Evolutionary conservation across 1,140 invertebrate species (phyloP).

Genomic region (Chelonus insularis): DNA sequence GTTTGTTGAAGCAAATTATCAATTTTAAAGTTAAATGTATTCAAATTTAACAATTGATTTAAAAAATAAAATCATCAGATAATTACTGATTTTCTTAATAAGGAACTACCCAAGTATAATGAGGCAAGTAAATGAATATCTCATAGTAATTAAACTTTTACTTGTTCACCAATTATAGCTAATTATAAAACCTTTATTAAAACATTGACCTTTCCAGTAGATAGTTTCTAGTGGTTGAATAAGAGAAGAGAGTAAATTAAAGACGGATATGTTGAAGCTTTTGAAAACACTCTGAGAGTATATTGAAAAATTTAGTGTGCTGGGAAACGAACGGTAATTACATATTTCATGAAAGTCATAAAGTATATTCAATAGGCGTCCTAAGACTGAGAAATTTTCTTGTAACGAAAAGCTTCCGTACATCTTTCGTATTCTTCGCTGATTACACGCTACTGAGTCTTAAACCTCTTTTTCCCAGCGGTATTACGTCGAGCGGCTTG

Average conservation of each 20-base stretch:
- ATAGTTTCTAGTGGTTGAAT: constrained; percentile 1
- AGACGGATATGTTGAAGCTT: background rate
- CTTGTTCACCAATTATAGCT: background rate
- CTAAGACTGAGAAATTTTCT: too few species aligned
- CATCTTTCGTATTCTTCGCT: background rate
- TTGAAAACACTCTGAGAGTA: constrained; percentile 2
- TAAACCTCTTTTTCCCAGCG: constrained; percentile 14
- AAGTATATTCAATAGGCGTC: constrained; percentile 35
- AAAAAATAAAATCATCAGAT: too few species aligned
- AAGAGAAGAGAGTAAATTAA: background rate
- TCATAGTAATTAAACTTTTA: background rate
- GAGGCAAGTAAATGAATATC: background rate
- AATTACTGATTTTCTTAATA: too few species aligned
- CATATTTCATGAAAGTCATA: constrained; percentile 28
- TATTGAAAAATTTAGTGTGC: background rate
- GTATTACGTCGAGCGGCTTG: constrained; percentile 14
- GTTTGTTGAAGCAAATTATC: too few species aligned
- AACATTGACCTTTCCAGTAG: background rate
- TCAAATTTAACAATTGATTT: too few species aligned
- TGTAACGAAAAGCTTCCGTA: constrained; percentile 17
- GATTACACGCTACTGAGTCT: constrained; percentile 7
- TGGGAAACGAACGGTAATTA: constrained; percentile 19
- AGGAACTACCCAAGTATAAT: too few species aligned
- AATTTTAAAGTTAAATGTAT: too few species aligned
- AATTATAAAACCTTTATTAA: background rate